phyloP scores from a whole-genome alignment of 2,113 vertebrate species.

The Podilymbus podiceps region DNA sequence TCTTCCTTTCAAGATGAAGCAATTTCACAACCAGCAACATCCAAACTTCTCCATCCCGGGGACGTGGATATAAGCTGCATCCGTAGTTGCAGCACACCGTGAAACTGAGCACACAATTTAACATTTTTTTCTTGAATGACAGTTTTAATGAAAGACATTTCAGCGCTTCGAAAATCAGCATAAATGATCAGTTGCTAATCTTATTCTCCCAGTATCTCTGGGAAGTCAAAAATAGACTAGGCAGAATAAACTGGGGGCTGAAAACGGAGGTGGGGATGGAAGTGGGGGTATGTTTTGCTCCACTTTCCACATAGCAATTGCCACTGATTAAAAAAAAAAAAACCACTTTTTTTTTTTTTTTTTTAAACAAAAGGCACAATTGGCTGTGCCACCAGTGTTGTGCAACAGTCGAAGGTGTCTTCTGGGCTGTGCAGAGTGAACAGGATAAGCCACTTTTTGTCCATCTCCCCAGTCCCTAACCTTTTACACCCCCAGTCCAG shows the following conservation, averaged over 20 bases:
- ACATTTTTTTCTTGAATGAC: constrained; percentile 28
- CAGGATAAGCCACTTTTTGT: neutral
- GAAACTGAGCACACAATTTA: neutral
- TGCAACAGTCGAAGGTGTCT: neutral
- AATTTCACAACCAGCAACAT: accelerated
- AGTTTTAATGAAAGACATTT: constrained; percentile 59
- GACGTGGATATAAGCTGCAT: neutral
- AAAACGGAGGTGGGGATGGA: constrained; percentile 14
- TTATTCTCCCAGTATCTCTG: constrained; percentile 45
- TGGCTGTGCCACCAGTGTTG: neutral
- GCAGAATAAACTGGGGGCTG: constrained; percentile 64
- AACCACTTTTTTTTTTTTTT: neutral
- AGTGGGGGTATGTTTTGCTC: constrained; percentile 47
- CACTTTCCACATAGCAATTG: constrained; percentile 32
- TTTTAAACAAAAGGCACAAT: constrained; percentile 5
- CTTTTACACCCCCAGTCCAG: neutral
- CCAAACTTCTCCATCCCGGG: accelerated
- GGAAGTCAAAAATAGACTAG: constrained; percentile 55
- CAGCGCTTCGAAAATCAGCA: constrained; percentile 49
- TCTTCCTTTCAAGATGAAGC: neutral
- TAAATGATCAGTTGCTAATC: constrained; percentile 70
- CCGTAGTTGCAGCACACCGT: neutral
- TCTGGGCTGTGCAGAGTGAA: neutral
- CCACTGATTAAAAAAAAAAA: constrained; percentile 19
- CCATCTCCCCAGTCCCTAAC: neutral